Evolutionary conservation across 2,888 invertebrate genomes (phyloP).

Genomic region (Drosophila atripex): DNA sequence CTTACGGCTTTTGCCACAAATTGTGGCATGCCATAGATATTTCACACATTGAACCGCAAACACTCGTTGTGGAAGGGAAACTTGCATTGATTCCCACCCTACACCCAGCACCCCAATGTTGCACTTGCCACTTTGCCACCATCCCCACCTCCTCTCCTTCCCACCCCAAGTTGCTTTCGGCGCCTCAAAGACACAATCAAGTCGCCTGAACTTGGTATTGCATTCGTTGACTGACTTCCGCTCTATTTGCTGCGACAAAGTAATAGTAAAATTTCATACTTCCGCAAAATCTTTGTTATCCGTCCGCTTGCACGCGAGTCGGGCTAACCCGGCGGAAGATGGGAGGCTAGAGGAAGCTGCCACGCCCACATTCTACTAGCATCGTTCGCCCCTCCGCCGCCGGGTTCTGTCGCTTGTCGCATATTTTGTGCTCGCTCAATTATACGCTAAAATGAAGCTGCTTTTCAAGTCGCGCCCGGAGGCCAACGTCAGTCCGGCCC

Average conservation of each 20-base stretch:
- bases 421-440: slow-evolving; percentile 75
- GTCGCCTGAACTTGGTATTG: slow-evolving; percentile 50
- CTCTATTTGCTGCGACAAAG: slow-evolving; percentile 76
- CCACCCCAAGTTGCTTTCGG: slow-evolving; percentile 35
- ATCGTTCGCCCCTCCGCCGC: slow-evolving; percentile 58
- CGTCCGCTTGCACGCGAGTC: slow-evolving; percentile 45
- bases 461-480: slow-evolving; percentile 59
- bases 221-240: slow-evolving; percentile 75
- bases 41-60: slow-evolving; percentile 36
- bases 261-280: slow-evolving; percentile 78
- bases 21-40: slow-evolving; percentile 29
- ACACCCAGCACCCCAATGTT: slow-evolving; percentile 27
- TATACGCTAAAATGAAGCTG: slow-evolving; percentile 78
- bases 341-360: slow-evolving; percentile 3
- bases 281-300: slow-evolving; percentile 71
- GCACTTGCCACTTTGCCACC: background rate
- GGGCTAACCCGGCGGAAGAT: slow-evolving; percentile 16
- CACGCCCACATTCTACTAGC: slow-evolving; percentile 54
- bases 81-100: slow-evolving; percentile 41
- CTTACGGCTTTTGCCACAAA: background rate
- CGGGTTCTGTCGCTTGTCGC: slow-evolving; percentile 65
- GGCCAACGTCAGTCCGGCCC: slow-evolving; percentile 42
- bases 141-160: background rate
- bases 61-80: background rate
- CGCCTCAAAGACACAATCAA: slow-evolving; percentile 60